Conservation (phyloP, 2,113 vertebrate genomes). For the Grammomys dolichurus region DNA sequence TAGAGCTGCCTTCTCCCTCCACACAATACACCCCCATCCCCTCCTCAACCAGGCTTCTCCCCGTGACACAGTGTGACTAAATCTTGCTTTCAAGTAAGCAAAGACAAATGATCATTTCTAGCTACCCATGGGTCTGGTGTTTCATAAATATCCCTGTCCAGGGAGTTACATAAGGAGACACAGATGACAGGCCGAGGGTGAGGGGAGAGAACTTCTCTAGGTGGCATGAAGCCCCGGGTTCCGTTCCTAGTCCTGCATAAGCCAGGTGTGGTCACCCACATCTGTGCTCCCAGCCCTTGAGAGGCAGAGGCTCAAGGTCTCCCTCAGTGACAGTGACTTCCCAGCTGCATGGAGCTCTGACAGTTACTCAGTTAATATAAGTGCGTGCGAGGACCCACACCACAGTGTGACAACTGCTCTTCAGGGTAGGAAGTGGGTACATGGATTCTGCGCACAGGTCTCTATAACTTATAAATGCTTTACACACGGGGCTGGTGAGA, state of each 20-base stretch:
- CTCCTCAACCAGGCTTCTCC: background rate
- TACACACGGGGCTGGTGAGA: background rate
- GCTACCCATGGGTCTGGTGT: too few species aligned
- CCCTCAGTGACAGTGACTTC: background rate
- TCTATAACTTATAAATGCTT: background rate
- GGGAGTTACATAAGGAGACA: background rate
- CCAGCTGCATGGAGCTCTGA: background rate
- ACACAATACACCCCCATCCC: background rate
- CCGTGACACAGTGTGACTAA: background rate
- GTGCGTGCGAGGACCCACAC: background rate
- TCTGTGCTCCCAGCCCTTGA: background rate
- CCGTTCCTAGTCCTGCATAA: background rate
- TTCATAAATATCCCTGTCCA: background rate
- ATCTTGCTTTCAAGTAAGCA: background rate
- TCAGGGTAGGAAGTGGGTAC: background rate
- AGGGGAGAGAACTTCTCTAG: background rate
- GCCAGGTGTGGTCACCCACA: background rate
- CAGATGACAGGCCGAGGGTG: too few species aligned
- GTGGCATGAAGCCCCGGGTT: background rate
- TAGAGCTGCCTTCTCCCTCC: too few species aligned
- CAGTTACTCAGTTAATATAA: background rate
- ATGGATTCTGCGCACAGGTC: background rate
- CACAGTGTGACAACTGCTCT: background rate
- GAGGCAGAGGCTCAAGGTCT: background rate
- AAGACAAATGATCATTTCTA: background rate